phyloP scores from a whole-genome alignment of 2,888 invertebrate species.

The Drosophila fungiperda region DNA sequence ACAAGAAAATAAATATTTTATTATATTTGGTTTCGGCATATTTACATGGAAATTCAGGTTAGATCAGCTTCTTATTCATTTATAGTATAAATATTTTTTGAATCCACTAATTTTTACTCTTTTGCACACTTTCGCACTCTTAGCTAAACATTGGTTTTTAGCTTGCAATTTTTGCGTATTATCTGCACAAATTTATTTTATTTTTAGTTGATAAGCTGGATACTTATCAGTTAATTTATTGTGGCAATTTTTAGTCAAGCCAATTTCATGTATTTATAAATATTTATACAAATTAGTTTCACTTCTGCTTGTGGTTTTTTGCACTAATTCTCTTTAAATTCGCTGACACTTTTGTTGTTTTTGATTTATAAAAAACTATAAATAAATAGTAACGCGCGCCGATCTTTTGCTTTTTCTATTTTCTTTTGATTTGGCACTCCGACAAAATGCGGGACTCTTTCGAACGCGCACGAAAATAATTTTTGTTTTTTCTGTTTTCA shows the following conservation, averaged over 20 bases:
- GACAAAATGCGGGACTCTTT: conserved; percentile 47
- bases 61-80: background rate
- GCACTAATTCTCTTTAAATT: conserved; percentile 32
- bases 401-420: conserved; percentile 23
- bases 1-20: conserved; percentile 20
- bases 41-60: conserved; percentile 60
- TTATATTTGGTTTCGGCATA: conserved; percentile 40
- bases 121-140: conserved; percentile 21
- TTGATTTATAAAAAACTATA: conserved; percentile 41
- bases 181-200: conserved; percentile 20
- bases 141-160: background rate
- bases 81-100: background rate
- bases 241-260: conserved; percentile 4
- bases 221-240: conserved; percentile 40
- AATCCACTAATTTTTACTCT: conserved; percentile 4
- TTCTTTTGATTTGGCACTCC: conserved; percentile 53
- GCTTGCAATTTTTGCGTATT: conserved; percentile 7
- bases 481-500: conserved; percentile 20
- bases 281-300: conserved; percentile 42
- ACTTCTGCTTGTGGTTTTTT: conserved; percentile 35
- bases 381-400: conserved; percentile 54
- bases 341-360: conserved; percentile 21
- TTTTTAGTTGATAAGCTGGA: conserved; percentile 34
- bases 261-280: conserved; percentile 15
- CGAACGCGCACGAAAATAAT: conserved; percentile 46